Conservation (phyloP, 2,888 invertebrate species). For the Ormyrus pomaceus region DNA sequence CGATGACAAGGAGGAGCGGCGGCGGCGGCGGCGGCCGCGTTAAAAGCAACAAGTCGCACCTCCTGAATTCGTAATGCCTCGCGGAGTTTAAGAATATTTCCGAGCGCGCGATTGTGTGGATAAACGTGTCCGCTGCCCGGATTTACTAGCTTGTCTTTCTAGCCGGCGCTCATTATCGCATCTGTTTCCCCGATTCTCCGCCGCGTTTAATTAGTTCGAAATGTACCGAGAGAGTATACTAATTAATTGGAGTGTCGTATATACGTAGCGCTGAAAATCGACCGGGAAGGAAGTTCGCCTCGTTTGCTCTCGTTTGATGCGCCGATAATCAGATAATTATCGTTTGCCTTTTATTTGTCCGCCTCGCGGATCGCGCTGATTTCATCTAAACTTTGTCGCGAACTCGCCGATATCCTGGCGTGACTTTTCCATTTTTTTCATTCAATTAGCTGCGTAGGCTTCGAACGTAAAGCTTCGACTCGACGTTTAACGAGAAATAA, state of each 20-base stretch:
- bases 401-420: constrained; percentile 5
- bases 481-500: no score
- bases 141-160: background rate
- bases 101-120: constrained; percentile 10
- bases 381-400: constrained; percentile 15
- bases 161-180: constrained; percentile 24
- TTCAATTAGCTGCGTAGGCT: no score
- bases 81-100: constrained; percentile 37
- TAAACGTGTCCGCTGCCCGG: background rate
- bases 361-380: background rate
- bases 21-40: background rate
- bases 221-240: constrained; percentile 25
- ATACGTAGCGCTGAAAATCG: background rate
- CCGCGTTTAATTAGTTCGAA: constrained; percentile 34
- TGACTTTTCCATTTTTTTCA: background rate
- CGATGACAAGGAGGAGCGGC: constrained; percentile 22
- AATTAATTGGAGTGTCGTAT: constrained; percentile 52
- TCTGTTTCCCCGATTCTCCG: background rate
- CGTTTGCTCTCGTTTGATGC: constrained; percentile 16
- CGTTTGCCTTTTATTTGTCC: constrained; percentile 17
- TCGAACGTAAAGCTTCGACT: no score
- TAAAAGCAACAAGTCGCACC: constrained; percentile 45
- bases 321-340: constrained; percentile 46
- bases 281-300: constrained; percentile 20
- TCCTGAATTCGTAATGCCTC: constrained; percentile 47